These are phyloP conservation scores for Aradophagus sp. DNA, from an alignment of 1,140 invertebrate species.

Conservation along the genomic window DNA sequence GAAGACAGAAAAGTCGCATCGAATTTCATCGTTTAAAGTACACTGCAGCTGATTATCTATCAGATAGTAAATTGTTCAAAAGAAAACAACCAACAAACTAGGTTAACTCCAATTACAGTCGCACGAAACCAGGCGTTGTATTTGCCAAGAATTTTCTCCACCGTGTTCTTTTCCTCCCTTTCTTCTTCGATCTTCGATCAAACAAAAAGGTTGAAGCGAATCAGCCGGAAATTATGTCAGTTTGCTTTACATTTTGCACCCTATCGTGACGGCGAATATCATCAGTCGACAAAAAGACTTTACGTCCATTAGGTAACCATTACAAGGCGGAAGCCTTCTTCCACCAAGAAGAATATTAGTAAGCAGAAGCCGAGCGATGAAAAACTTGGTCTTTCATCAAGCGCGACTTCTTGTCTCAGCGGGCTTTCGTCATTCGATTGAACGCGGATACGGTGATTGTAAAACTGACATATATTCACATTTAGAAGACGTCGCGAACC, in stretches of 20 bases:
- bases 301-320: constrained; percentile 38
- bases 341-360: constrained; percentile 38
- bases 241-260: constrained; percentile 58
- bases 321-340: constrained; percentile 23
- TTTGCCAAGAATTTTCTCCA: too few relatives aligned
- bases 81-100: too few relatives aligned
- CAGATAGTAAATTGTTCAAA: too few relatives aligned
- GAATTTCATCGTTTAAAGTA: too few relatives aligned
- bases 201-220: constrained; percentile 65
- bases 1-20: too few relatives aligned
- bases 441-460: too few relatives aligned
- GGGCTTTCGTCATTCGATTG: constrained; percentile 19
- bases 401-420: constrained; percentile 10
- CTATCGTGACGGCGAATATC: constrained; percentile 42
- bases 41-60: too few relatives aligned
- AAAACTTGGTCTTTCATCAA: constrained; percentile 11
- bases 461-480: too few relatives aligned
- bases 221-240: constrained; percentile 69
- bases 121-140: too few relatives aligned
- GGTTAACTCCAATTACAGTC: too few relatives aligned
- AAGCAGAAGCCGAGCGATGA: constrained; percentile 10
- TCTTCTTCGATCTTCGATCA: neutral
- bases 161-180: constrained; percentile 12
- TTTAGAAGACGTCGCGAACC: too few relatives aligned
- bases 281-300: constrained; percentile 33